These are phyloP conservation scores for Biston betularia DNA, from an alignment of 2,888 invertebrate species.

Conservation along the genomic window DNA sequence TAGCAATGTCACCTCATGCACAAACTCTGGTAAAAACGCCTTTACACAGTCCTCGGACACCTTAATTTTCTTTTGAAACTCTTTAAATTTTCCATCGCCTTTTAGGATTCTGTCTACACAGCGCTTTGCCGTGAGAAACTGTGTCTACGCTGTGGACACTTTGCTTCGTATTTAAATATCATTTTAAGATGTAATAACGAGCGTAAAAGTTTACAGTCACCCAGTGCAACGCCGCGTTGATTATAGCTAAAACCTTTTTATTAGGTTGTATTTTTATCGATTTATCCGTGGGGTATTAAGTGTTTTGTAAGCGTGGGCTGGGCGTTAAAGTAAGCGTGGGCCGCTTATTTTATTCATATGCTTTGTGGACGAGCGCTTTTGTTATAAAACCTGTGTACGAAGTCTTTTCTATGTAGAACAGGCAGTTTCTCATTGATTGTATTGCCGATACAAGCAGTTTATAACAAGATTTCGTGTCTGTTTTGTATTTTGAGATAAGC, in stretches of 20 bases:
- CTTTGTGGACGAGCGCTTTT: slow-evolving; percentile 62
- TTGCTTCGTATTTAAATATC: slow-evolving; percentile 47
- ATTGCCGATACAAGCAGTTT: slow-evolving; percentile 60
- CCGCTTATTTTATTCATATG: slow-evolving; percentile 75
- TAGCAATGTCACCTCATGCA: slow-evolving; percentile 78
- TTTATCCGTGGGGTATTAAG: slow-evolving; percentile 71
- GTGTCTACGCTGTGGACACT: slow-evolving; percentile 52
- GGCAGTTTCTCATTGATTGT: slow-evolving; percentile 73
- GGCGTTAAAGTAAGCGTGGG: slow-evolving; percentile 72
- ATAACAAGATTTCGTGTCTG: slow-evolving; percentile 52
- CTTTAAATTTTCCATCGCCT: slow-evolving; percentile 76
- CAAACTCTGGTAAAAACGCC: slow-evolving; percentile 62
- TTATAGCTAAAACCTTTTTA: slow-evolving; percentile 64
- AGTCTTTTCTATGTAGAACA: slow-evolving; percentile 67
- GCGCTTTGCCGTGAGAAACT: slow-evolving; percentile 63
- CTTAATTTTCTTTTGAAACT: slow-evolving; percentile 80
- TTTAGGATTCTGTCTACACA: slow-evolving; percentile 64
- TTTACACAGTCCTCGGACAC: slow-evolving; percentile 60
- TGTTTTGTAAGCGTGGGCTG: slow-evolving; percentile 72
- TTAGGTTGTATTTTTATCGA: slow-evolving; percentile 72
- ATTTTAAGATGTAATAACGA: slow-evolving; percentile 53
- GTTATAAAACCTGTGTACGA: slow-evolving; percentile 62
- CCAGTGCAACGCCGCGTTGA: slow-evolving; percentile 56
- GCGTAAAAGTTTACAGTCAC: slow-evolving; percentile 56
- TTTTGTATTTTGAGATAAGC: slow-evolving; percentile 44